phyloP scores from a whole-genome alignment of 2,888 invertebrate genomes.

The Agriopis leucophaearia region DNA sequence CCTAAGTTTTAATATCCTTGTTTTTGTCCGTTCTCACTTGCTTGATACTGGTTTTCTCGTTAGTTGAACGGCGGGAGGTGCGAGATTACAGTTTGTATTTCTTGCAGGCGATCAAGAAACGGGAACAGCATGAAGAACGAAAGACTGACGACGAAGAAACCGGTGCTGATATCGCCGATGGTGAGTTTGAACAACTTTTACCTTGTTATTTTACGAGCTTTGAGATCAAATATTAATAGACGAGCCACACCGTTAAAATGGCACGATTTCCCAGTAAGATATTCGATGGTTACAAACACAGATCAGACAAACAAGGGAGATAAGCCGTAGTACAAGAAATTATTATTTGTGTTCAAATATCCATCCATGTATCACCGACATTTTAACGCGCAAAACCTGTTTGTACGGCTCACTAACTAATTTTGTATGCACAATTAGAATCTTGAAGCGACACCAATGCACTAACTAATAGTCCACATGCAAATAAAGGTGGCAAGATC shows the following conservation, averaged over 20 bases:
- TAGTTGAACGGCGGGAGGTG: slow-evolving; percentile 25
- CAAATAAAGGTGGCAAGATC: too few species aligned
- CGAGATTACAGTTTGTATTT: slow-evolving; percentile 51
- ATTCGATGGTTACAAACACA: slow-evolving; percentile 68
- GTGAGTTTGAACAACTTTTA: slow-evolving; percentile 63
- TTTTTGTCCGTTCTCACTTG: slow-evolving; percentile 53
- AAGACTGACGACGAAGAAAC: slow-evolving; percentile 79
- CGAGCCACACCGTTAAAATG: slow-evolving; percentile 45
- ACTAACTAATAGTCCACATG: too few species aligned
- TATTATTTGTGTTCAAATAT: too few species aligned
- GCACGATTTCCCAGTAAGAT: slow-evolving; percentile 64
- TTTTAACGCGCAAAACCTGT: too few species aligned
- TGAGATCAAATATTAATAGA: slow-evolving; percentile 37
- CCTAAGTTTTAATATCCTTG: slow-evolving; percentile 51
- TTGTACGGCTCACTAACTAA: too few species aligned
- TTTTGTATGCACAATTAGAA: too few species aligned
- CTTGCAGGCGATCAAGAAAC: slow-evolving; percentile 83
- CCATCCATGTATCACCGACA: too few species aligned
- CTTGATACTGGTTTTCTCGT: slow-evolving; percentile 48
- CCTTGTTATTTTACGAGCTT: slow-evolving; percentile 37
- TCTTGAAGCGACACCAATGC: too few species aligned
- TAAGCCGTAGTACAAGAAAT: too few species aligned
- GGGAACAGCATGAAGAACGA: slow-evolving; percentile 74
- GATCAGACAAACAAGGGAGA: too few species aligned
- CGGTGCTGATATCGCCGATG: slow-evolving; percentile 73